Conservation (phyloP, 1,140 invertebrate genomes). For the Drosophila albomicans region DNA sequence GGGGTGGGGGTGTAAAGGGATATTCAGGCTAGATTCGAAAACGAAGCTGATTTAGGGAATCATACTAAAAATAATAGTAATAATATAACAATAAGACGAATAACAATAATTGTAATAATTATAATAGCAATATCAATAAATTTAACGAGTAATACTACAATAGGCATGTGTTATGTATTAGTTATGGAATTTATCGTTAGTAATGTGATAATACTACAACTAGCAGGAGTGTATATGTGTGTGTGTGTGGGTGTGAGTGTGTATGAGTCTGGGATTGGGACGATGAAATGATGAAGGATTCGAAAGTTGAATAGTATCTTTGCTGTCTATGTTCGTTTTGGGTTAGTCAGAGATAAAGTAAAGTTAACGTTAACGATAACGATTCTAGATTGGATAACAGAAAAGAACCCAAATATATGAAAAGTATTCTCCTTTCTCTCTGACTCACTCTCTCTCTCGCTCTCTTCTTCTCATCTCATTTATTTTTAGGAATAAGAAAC, state of each 20-base stretch:
- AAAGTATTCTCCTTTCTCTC: constrained; percentile 1
- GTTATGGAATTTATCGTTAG: neutral
- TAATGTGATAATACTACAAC: neutral
- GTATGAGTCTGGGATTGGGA: constrained; percentile 4
- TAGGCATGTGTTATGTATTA: neutral
- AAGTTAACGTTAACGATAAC: neutral
- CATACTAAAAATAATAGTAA: constrained; percentile 8
- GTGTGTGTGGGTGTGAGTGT: constrained; percentile 12
- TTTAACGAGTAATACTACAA: neutral
- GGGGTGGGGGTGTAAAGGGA: neutral
- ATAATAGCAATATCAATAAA: constrained; percentile 2
- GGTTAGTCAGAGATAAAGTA: neutral
- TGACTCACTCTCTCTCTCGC: constrained; percentile 3
- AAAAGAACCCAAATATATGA: constrained; percentile 8
- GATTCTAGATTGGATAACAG: neutral
- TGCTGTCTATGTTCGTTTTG: neutral
- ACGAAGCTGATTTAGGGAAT: neutral
- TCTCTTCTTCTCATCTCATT: constrained; percentile 3
- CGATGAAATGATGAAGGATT: constrained; percentile 4
- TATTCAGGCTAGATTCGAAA: constrained; percentile 2
- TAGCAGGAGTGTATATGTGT: neutral
- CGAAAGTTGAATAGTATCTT: neutral
- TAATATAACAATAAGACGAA: neutral
- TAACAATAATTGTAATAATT: constrained; percentile 1
- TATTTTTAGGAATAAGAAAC: constrained; percentile 69